Percentiles rank a stretch among this genome's conserved stretches.
These are phyloP conservation scores for Galagoides demidoff DNA, from an alignment of 2,797 vertebrate genomes.

Conservation along the genomic window DNA sequence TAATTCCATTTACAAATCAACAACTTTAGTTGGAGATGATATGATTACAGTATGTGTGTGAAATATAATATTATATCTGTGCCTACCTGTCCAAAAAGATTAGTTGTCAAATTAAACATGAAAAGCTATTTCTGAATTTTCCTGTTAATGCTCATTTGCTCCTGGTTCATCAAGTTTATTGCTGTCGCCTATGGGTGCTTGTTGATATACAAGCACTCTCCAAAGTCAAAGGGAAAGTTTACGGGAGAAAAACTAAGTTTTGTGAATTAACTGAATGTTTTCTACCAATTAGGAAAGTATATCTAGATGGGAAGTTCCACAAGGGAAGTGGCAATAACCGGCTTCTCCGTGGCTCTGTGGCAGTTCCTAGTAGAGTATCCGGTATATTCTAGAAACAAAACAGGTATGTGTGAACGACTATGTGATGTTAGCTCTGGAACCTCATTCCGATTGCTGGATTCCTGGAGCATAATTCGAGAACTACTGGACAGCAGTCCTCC, in stretches of 20 bases:
- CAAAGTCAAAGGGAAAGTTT: conserved; percentile 16
- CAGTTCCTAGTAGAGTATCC: background rate
- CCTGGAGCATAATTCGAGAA: background rate
- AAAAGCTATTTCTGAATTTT: background rate
- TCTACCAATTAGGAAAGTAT: background rate
- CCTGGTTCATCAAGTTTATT: background rate
- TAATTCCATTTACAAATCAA: conserved; percentile 36
- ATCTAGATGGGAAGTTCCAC: background rate
- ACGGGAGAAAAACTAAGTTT: background rate
- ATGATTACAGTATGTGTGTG: background rate
- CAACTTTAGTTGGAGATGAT: background rate
- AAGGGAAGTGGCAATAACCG: background rate
- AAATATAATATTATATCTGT: background rate
- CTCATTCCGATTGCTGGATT: background rate
- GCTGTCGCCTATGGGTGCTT: background rate
- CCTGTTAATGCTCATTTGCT: background rate
- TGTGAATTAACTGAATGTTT: background rate
- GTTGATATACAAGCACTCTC: background rate
- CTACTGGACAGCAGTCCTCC: too few relatives aligned
- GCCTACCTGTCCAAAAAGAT: conserved; percentile 2
- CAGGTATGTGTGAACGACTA: background rate
- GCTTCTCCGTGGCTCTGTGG: background rate
- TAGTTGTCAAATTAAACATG: background rate
- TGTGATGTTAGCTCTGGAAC: background rate
- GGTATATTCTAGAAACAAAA: background rate